Conservation (phyloP, 2,113 vertebrate genomes). For the Tetrao urogallus region DNA sequence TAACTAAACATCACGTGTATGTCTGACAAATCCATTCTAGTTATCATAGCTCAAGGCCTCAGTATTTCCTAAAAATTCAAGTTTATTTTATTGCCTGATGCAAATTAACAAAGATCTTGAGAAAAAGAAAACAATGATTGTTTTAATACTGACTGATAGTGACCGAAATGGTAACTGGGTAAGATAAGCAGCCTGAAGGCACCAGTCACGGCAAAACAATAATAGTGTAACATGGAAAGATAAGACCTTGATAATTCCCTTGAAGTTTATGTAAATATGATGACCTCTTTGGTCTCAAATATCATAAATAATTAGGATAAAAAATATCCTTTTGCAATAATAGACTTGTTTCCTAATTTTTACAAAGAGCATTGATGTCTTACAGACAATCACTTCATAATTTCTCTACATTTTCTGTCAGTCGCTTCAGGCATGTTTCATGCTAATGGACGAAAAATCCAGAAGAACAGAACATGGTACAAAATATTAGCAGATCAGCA, state of each 20-base stretch:
- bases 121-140: background rate
- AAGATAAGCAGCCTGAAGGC: background rate
- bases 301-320: constrained; percentile 8
- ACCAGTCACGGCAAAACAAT: background rate
- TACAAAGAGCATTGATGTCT: background rate
- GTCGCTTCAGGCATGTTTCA: background rate
- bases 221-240: background rate
- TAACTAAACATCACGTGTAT: background rate
- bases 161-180: background rate
- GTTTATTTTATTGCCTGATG: background rate
- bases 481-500: background rate
- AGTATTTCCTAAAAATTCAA: background rate
- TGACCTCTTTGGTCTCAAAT: constrained; percentile 25
- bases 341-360: constrained; percentile 12
- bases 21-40: background rate
- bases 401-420: background rate
- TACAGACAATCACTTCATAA: background rate
- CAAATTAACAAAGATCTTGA: background rate
- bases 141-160: background rate
- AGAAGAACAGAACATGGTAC: background rate
- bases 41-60: background rate
- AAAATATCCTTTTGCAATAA: constrained; percentile 21
- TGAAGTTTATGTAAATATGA: background rate
- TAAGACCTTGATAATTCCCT: background rate
- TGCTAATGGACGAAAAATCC: background rate